Evolutionary conservation across 92 coral and sea anemone genomes (phyloP).

Genomic region (Epizoanthus stellaris): DNA sequence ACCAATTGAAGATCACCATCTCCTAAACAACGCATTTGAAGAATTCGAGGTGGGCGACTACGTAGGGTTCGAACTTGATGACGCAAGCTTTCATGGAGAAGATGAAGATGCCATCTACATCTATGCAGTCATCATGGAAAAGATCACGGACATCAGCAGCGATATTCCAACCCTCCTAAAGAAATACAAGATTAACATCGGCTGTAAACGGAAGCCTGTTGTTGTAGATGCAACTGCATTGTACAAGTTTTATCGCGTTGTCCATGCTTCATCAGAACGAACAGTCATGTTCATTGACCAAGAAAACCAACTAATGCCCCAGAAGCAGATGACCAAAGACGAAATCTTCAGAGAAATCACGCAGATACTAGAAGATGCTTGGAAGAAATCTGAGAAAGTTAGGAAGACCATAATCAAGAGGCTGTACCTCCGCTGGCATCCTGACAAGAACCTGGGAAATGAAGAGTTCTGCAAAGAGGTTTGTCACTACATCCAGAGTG

Average conservation of each 20-base stretch:
- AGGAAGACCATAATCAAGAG: constrained; percentile 69
- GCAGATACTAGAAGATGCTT: constrained; percentile 58
- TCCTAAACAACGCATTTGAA: constrained; percentile 58
- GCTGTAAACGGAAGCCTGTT: constrained; percentile 28
- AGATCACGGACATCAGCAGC: background rate
- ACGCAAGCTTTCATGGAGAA: constrained; percentile 37
- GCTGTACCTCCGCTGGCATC: constrained; percentile 78
- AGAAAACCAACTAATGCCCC: background rate
- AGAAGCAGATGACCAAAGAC: constrained; percentile 39
- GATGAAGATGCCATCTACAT: constrained; percentile 47
- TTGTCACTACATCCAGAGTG: constrained; percentile 67
- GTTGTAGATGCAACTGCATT: constrained; percentile 48
- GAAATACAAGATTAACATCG: constrained; percentile 53
- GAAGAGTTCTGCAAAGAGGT: constrained; percentile 69
- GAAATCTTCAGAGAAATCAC: constrained; percentile 47
- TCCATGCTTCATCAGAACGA: background rate
- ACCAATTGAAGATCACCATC: constrained; percentile 60
- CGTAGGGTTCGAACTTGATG: constrained; percentile 61
- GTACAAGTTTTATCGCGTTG: constrained; percentile 47
- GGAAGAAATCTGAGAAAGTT: background rate
- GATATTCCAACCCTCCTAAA: background rate
- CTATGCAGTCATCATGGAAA: constrained; percentile 56
- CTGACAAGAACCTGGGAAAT: constrained; percentile 75
- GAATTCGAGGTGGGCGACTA: constrained; percentile 51
- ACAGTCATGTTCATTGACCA: background rate